Evolutionary conservation across 2,888 invertebrate genomes (phyloP), one percentile per base, ranked within the genome.

Genomic region (Stenodema calcarata): DNA sequence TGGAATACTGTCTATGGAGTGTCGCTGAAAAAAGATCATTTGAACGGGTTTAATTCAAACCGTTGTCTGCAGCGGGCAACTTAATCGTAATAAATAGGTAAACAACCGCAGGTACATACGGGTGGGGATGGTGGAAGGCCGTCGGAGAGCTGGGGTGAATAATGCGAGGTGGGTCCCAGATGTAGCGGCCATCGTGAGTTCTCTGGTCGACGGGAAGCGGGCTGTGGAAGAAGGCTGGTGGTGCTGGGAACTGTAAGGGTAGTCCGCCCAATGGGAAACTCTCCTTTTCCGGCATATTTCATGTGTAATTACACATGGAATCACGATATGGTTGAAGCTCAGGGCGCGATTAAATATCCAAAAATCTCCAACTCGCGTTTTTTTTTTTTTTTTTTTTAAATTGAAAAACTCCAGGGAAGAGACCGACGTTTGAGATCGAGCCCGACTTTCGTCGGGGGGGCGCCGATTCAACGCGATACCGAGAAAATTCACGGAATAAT

Each of bases 161-260:
- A 16, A 89, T 87, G 70, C 89, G 87, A 28, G 89, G 89, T 11
- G 89, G 86, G 42, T 89, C 89, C 89, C 89, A 89, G n/a, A 89
- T 70, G 83, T 89, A 89, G 27, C 89, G 88, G 27, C 89, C 89
- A 70, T 89, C 89, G 88, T 89, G 93, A 92, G 91, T 93, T 91
- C 92, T 92, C 91, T 92, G 93, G 92, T 89, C 95, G 92, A 90
- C 93, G 92, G 92, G 93, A 91, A 92, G 93, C 91, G 93, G 93
- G 16, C 90, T 89, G 44, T 90, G 93, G 91, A 94, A 94, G 87
- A 93, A 93, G 89, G 92, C 93, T 85, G 92, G 93, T 89, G 93
- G 93, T 76, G 93, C 93, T 73, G 88, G 87, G 62, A 89, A 89
- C 85, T 88, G 88, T 30, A 89, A 87, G 16, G 89, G 88, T 41